Base-by-base conservation (phyloP, 2,888 invertebrate genomes). In the Drosophila anomelani region DNA sequence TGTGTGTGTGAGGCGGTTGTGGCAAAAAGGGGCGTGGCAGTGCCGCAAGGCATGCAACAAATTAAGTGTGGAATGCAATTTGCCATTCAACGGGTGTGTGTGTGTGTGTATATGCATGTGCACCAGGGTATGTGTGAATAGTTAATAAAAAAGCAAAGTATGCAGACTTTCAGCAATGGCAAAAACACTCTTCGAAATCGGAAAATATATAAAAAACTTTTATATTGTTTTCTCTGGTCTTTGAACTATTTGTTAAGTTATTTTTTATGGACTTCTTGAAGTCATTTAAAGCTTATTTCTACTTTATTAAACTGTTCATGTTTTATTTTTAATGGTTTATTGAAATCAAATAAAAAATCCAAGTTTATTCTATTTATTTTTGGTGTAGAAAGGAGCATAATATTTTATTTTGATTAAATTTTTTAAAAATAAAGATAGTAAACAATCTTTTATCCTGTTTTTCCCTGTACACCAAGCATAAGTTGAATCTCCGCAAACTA, bases 31-130 rank as follows among this genome's bases (percentile, higher is more conserved):
- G 57, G 51, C 49, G 58, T 36, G 55, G 53, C 44, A 47, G 38
- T 57, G 58, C 84, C 64, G 32, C 79, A 77, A 68, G 75, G 87
- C 77, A 87, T 79, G 77, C 81, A 81, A 79, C 79, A 89, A 84
- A 87, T 88, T 88, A 75, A 86, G 75, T 70, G 66, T 36, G 86
- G 85, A 84, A 88, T 84, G 83, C 76, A 82, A 68, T 82, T 73
- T 64, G 53, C 58, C 61, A 71, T 55, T 43, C 29, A 12, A 20
- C 15, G 34, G 15, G 20, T 9, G 20, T 32, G 49, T 17, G 7
- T 29, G 32, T 32, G 46, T 20, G 51, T 20, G 41, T 47, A 29
- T 41, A 9, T 53, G 38, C 32, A 39, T 51, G 49, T 55, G 44
- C 41, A 20, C 43, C 23, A 23, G n/a, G 13, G 29, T 15, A 38